phyloP scores from a whole-genome alignment of 2,797 vertebrate species.

The Ctenosaura bakeri region DNA sequence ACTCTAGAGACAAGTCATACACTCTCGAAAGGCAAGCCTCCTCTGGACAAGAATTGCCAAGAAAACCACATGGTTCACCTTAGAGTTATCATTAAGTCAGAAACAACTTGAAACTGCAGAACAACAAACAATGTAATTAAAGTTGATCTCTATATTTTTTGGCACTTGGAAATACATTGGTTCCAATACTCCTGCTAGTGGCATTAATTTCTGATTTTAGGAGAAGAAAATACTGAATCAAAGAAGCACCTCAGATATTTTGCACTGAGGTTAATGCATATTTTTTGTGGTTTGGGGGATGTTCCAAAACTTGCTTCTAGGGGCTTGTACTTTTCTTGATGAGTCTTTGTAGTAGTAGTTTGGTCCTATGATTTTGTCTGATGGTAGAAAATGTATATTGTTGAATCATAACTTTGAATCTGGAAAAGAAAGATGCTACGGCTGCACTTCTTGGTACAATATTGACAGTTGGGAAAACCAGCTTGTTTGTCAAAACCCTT shows the following conservation, averaged over 20 bases:
- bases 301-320: neutral
- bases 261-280: neutral
- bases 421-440: neutral
- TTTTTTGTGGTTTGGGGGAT: neutral
- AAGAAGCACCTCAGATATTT: neutral
- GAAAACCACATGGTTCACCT: too few species aligned
- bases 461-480: neutral
- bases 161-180: neutral
- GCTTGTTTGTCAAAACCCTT: neutral
- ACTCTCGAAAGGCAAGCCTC: too few species aligned
- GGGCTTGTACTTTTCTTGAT: neutral
- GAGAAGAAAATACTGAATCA: neutral
- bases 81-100: too few species aligned
- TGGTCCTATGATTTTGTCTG: neutral
- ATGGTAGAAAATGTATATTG: neutral
- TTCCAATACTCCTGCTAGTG: neutral
- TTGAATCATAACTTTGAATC: neutral
- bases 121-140: neutral
- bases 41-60: too few species aligned
- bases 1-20: too few species aligned
- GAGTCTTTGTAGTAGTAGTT: neutral
- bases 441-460: neutral
- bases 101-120: too few species aligned
- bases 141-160: neutral
- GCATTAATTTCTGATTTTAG: neutral